A percentile compares a stretch with the other conserved stretches of the same genome.
These are phyloP conservation scores for Eupelmus urozonus DNA, from an alignment of 2,888 invertebrate species.

Conservation along the genomic window DNA sequence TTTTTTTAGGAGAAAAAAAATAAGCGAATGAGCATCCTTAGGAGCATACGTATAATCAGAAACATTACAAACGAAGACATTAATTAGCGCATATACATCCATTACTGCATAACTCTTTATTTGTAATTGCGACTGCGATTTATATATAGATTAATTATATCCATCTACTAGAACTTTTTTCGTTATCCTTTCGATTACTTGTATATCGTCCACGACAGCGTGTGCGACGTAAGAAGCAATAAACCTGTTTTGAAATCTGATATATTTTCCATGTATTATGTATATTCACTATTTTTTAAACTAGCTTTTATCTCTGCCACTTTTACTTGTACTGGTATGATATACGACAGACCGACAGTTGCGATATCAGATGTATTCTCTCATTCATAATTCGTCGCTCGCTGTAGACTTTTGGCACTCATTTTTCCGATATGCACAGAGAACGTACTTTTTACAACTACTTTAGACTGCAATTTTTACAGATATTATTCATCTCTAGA, in stretches of 20 bases:
- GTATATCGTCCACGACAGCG: too few species aligned
- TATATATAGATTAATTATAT: not conserved
- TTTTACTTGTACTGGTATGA: not conserved
- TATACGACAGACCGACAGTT: not conserved
- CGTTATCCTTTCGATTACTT: too few species aligned
- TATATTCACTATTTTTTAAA: not conserved
- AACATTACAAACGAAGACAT: slow-evolving; percentile 38
- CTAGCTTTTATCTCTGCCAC: not conserved
- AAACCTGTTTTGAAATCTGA: too few species aligned
- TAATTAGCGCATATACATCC: slow-evolving; percentile 35
- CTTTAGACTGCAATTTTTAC: slow-evolving; percentile 42
- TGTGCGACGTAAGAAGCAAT: too few species aligned
- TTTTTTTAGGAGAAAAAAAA: slow-evolving; percentile 49
- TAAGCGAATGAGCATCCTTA: slow-evolving; percentile 55
- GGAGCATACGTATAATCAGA: slow-evolving; percentile 30
- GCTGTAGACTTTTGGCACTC: slow-evolving; percentile 43
- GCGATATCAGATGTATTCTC: not conserved
- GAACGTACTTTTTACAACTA: slow-evolving; percentile 20
- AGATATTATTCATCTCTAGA: slow-evolving; percentile 15
- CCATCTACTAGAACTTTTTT: not conserved
- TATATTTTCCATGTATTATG: not conserved
- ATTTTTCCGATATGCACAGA: slow-evolving; percentile 34
- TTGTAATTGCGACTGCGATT: not conserved
- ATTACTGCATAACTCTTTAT: not conserved
- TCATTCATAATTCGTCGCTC: not conserved